Evolutionary conservation across 2,888 invertebrate species (phyloP), one percentile per base, ranked within the genome.

Genomic region (Euplexia lucipara): DNA sequence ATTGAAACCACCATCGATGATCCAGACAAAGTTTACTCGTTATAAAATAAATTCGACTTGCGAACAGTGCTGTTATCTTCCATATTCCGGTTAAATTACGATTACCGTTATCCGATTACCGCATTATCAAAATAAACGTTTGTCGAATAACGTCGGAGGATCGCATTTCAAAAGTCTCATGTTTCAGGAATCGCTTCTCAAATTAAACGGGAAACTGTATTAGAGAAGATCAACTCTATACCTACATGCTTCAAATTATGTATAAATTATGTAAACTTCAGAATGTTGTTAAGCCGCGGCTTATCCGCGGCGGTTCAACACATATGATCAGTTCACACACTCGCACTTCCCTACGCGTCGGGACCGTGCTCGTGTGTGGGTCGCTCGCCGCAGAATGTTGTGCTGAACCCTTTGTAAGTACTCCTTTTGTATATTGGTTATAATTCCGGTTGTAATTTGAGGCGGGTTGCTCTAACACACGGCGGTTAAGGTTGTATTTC

Each of bases 371-470:
- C 12, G 42, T 51, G n/a, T 30, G 26, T 32, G 26, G 18, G 66
- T 34, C 26, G 7, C 6, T 37, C n/a, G 66, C 37, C 74, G 26
- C 74, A 66, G 34, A 44, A 44, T 44, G 30, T n/a, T 63, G 26
- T 6, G 9, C 32, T 8, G 30, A 49, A 26, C 32, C 66, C 47
- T 49, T 32, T 51, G 44, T 73, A 32, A 44, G 44, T 73, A 32
- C 20, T 30, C 42, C 16, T 20, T 20, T 3, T 9, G 18, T 37
- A 32, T 45, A 52, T 20, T 45, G 44, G 32, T 65, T 37, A 42
- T 37, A 32, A 37, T 48, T 64, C 26, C n/a, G n/a, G 51, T 7
- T 26, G 32, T 34, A 66, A 66, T 26, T 37, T 18, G 10, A 44
- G 22, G 16, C 26, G 20, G 62, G 34, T 30, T 26, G 26, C 8